Conservation (phyloP, 2,888 invertebrate genomes). For the Nephrocerus scutellatus region DNA sequence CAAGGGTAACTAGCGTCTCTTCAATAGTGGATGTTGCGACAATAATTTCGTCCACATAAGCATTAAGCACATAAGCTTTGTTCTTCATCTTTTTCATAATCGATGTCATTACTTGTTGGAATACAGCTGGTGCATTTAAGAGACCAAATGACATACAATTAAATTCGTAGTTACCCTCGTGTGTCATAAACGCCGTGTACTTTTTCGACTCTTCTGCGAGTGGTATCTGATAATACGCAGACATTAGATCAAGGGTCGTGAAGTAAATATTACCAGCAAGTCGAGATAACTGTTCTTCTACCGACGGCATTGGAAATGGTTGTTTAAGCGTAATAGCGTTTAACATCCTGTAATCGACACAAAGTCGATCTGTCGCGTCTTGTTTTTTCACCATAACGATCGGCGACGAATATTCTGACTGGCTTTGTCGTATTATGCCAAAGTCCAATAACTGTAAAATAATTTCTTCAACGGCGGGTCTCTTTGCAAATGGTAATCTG, state of each 20-base stretch:
- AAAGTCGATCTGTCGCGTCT: conserved; percentile 16
- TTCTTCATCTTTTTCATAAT: conserved; percentile 3
- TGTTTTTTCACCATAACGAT: conserved; percentile 16
- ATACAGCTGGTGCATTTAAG: conserved; percentile 31
- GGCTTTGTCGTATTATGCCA: conserved; percentile 15
- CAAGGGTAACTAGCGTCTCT: not conserved
- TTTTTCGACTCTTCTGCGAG: conserved; percentile 22
- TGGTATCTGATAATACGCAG: conserved; percentile 29
- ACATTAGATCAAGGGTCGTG: conserved; percentile 29
- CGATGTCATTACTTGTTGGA: conserved; percentile 28
- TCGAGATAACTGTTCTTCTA: conserved; percentile 11
- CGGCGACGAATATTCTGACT: conserved; percentile 16
- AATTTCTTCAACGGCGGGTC: conserved; percentile 7
- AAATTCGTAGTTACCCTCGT: conserved; percentile 32
- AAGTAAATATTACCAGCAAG: conserved; percentile 27
- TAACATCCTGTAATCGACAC: conserved; percentile 16
- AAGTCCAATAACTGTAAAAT: conserved; percentile 10
- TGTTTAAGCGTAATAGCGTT: conserved; percentile 14
- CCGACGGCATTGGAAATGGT: conserved; percentile 13
- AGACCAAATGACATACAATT: conserved; percentile 35
- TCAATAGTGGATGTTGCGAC: not conserved
- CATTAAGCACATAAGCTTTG: conserved; percentile 6
- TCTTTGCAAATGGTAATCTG: conserved; percentile 15
- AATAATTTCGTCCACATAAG: conserved; percentile 13
- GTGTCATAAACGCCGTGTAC: conserved; percentile 34